Base-by-base conservation (phyloP, 2,797 vertebrate species). In the Myripristis murdjan region DNA sequence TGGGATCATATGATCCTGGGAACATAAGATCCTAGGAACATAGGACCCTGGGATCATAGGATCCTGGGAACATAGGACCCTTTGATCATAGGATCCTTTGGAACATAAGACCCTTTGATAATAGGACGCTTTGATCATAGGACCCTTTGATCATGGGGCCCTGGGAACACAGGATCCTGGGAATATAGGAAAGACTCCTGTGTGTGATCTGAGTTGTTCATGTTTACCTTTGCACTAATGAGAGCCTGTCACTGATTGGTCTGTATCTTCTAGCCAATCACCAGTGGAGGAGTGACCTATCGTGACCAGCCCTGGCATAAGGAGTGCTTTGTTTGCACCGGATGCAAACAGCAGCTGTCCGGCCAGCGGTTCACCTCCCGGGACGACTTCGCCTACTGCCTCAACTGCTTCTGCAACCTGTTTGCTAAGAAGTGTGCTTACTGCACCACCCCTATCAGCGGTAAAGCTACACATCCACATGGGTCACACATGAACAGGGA, bases 231-330 rank as follows among this genome's bases (percentile, higher is more conserved):
- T 31, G 2, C 31, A 31, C 39, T 47, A 46, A 46, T 43, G 15
- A 6, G 44, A 18, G 18, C 6, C 46, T 20, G 46, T 26, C 20
- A 35, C n/a, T 24, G 24, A 12, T 31, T 64, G 22, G 44, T 41
- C 44, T 22, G 10, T 61, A 6, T 69, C 26, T 71, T 81, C 11
- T 43, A 99, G 97, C 94, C 97, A 46, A 97, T 99, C 90, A 97
- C 95, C 71, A 95, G 93, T 0, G 97, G 97, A 61, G 98, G 97
- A 0, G 96, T 99, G 72, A 98, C 95, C 52, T 98, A 98, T 84
- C 95, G 90, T 4, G 97, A 98, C 52, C 96, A 97, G 89, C 97
- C 97, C 0, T 98, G 97, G 98, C 97, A 99, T 22, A 97, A 96
- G 87, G 96, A 97, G 73, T 99, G 97, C 80, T 98, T 99, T 0